A percentile compares a stretch with the other conserved stretches of the same genome.
These are phyloP conservation scores for Eristalis pertinax DNA, from an alignment of 2,888 invertebrate genomes.

Conservation along the genomic window DNA sequence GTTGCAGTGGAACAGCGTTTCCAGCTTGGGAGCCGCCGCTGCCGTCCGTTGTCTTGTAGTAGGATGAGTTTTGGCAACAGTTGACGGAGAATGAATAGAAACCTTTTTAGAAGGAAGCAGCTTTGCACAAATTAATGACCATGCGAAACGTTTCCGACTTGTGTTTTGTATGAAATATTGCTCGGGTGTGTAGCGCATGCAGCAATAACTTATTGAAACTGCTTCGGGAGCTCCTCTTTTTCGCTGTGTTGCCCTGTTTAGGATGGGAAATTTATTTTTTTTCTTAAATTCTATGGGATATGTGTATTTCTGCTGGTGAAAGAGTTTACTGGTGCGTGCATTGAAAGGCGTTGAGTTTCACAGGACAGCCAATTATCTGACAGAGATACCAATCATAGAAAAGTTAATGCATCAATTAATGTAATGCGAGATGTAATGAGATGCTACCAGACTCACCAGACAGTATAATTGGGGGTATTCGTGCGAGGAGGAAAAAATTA, in stretches of 20 bases:
- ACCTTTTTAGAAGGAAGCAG: constrained; percentile 8
- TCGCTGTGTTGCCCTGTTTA: background rate
- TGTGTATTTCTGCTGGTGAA: background rate
- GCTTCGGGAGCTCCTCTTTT: background rate
- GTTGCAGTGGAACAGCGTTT: constrained; percentile 33
- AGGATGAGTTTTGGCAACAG: constrained; percentile 47
- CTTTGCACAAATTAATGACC: constrained; percentile 17
- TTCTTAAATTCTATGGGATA: background rate
- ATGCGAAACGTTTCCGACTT: constrained; percentile 7
- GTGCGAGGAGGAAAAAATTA: background rate
- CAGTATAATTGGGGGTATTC: background rate
- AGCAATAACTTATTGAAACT: background rate
- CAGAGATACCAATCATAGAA: background rate
- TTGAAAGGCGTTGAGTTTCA: background rate
- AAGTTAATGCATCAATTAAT: background rate
- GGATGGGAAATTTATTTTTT: background rate
- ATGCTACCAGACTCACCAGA: background rate
- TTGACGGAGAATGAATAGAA: constrained; percentile 16
- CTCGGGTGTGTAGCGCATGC: background rate
- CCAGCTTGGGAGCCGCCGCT: constrained; percentile 1
- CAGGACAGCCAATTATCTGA: background rate
- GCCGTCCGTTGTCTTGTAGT: background rate
- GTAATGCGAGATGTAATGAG: background rate
- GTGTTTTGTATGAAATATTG: background rate
- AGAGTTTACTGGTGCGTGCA: background rate